phyloP scores from a whole-genome alignment of 2,797 vertebrate species.

The Propithecus perrieri region DNA sequence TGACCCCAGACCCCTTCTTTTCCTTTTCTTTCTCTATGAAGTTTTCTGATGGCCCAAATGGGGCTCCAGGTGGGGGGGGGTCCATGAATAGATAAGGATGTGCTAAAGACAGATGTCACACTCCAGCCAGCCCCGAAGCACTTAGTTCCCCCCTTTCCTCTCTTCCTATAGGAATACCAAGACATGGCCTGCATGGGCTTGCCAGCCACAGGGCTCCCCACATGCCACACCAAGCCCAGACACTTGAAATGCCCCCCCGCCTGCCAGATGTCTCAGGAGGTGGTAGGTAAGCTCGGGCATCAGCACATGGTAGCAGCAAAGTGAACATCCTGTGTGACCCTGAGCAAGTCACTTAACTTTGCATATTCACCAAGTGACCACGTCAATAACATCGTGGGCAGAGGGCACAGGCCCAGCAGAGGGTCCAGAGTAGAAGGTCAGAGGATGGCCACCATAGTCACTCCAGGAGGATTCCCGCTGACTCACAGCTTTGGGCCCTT shows the following conservation, averaged over 20 bases:
- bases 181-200: background rate
- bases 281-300: background rate
- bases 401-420: background rate
- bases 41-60: background rate
- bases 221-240: background rate
- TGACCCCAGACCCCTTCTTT: background rate
- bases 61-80: background rate
- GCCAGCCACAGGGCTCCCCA: background rate
- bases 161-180: background rate
- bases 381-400: background rate
- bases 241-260: background rate
- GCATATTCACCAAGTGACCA: background rate
- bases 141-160: background rate
- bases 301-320: background rate
- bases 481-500: background rate
- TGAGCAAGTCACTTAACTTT: slow-evolving; percentile 64
- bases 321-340: slow-evolving; percentile 46
- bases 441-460: background rate
- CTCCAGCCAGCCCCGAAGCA: background rate
- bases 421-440: background rate
- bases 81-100: background rate
- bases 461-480: background rate
- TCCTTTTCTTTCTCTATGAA: background rate
- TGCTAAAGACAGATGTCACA: background rate
- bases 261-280: background rate